These are phyloP conservation scores for Thymelicus sylvestris DNA, from an alignment of 2,888 invertebrate genomes.

Conservation along the genomic window DNA sequence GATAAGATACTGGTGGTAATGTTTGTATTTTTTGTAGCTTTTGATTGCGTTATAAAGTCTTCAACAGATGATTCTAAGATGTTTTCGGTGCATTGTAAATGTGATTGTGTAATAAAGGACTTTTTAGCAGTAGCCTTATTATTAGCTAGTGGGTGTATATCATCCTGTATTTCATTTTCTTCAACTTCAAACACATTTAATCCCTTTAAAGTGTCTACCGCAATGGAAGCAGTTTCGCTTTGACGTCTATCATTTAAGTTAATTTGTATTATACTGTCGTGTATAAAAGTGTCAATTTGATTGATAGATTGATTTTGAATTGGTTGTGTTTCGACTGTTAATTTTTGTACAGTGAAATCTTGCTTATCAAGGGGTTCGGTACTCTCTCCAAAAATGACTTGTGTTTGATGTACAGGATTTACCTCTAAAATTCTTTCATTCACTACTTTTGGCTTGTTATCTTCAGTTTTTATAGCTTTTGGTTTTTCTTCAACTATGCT, in stretches of 20 bases:
- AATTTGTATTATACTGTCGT: constrained; percentile 62
- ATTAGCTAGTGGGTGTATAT: constrained; percentile 51
- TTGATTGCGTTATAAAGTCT: constrained; percentile 55
- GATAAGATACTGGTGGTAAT: constrained; percentile 61
- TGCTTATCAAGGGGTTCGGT: constrained; percentile 41
- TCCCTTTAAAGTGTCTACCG: constrained; percentile 60
- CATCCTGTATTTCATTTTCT: constrained; percentile 60
- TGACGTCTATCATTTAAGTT: constrained; percentile 48
- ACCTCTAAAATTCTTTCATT: constrained; percentile 61
- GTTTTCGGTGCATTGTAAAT: constrained; percentile 71
- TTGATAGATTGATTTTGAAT: constrained; percentile 57
- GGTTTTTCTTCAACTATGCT: constrained; percentile 72
- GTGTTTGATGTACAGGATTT: constrained; percentile 62
- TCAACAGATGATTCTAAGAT: constrained; percentile 58
- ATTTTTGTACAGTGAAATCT: constrained; percentile 43
- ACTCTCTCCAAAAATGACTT: constrained; percentile 62
- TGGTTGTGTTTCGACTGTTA: constrained; percentile 49
- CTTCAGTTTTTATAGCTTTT: constrained; percentile 61
- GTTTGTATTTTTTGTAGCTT: constrained; percentile 56
- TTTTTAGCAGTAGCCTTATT: constrained; percentile 61
- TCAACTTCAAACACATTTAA: constrained; percentile 67
- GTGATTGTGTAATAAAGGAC: constrained; percentile 62
- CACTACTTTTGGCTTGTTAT: constrained; percentile 68
- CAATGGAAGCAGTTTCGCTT: constrained; percentile 56
- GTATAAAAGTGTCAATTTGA: constrained; percentile 58